Evolutionary conservation across 2,797 vertebrate species (phyloP).

Genomic region (Cyclura pinguis): DNA sequence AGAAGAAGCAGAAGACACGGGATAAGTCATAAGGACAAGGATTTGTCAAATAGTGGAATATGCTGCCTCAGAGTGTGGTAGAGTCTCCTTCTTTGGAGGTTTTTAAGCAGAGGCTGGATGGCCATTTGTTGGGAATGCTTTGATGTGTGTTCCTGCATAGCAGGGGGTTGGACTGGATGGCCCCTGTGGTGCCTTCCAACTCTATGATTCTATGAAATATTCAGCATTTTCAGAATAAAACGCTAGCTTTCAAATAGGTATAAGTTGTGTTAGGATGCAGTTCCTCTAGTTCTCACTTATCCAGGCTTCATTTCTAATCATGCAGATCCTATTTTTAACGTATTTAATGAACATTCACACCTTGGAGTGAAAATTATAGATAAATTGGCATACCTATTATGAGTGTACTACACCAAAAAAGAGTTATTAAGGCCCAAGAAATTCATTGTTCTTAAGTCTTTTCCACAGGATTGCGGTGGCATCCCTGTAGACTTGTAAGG

Average conservation of each 20-base stretch:
- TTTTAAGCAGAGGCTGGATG: no score
- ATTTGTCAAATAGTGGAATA: neutral
- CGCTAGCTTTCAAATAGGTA: neutral
- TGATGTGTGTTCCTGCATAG: no score
- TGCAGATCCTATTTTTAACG: neutral
- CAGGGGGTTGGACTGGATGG: no score
- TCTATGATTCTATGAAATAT: no score
- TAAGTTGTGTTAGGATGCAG: neutral
- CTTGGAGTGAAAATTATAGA: neutral
- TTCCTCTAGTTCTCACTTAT: neutral
- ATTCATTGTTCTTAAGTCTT: constrained; percentile 11
- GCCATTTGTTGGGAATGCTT: no score
- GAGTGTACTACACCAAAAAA: rapidly evolving
- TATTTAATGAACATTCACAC: neutral
- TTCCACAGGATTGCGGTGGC: constrained; percentile 19
- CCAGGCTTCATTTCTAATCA: neutral
- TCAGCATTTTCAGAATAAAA: neutral
- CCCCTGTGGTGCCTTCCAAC: no score
- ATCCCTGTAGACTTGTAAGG: neutral
- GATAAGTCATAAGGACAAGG: neutral
- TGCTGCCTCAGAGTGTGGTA: no score
- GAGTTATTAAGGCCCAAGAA: neutral
- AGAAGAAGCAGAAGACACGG: neutral
- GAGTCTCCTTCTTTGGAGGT: no score
- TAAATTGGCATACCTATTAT: neutral